These are phyloP conservation scores for Drosophila testacea DNA, from an alignment of 2,888 invertebrate species.

Conservation along the genomic window DNA sequence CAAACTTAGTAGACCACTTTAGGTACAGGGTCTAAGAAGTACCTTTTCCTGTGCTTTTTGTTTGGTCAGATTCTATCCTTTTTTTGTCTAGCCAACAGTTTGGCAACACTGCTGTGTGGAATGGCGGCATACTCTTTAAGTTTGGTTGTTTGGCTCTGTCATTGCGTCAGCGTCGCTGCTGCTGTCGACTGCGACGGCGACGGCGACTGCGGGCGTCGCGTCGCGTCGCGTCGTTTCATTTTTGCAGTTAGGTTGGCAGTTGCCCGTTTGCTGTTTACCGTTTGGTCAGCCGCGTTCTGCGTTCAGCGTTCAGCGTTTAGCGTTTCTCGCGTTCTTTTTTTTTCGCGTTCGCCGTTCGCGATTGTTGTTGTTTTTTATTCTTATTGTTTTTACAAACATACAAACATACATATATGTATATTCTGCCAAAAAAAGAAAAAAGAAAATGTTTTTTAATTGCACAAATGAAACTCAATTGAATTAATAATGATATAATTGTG, in stretches of 20 bases:
- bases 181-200: constrained; percentile 28
- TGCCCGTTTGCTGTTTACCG: constrained; percentile 74
- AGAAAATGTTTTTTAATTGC: constrained; percentile 35
- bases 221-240: constrained; percentile 48
- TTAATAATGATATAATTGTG: constrained; percentile 50
- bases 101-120: background rate
- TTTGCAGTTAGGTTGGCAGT: constrained; percentile 72
- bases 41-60: no score
- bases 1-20: no score
- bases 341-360: constrained; percentile 12
- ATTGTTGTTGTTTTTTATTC: constrained; percentile 20
- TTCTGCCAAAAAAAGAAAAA: background rate
- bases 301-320: no score
- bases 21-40: no score
- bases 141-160: constrained; percentile 43
- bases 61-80: no score
- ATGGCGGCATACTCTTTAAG: constrained; percentile 16
- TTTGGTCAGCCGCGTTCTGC: constrained; percentile 57
- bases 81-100: no score
- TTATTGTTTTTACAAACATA: background rate
- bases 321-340: constrained; percentile 43
- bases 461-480: constrained; percentile 29
- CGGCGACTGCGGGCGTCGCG: constrained; percentile 31
- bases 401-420: background rate
- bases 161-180: constrained; percentile 59